Base-by-base conservation (phyloP, 1,140 invertebrate species). In the Adelges cooleyi region DNA sequence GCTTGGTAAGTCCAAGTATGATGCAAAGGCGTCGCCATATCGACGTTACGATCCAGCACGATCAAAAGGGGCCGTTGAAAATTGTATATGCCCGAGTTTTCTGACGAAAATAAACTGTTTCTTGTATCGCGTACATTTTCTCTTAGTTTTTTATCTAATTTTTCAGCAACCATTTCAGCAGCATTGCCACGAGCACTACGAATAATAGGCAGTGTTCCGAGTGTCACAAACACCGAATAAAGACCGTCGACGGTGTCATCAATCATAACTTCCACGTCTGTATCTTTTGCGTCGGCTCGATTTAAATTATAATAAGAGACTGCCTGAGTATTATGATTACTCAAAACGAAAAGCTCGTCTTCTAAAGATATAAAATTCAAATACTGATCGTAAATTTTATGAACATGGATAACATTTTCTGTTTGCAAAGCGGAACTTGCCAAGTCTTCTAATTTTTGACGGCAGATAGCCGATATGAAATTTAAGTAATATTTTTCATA, bases 1-100 rank as follows among this genome's bases (percentile, higher is more conserved):
- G 96, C 95, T 77, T 98, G 94, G 76, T 99, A 99, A 1, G 95
- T 99, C 97, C 97, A 99, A 3, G 96, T 97, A 76, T 99, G 97
- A 82, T 98, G 94, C 66, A 99, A 77, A 38, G 93, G 93, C 17
- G 95, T 98, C 1, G 95, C 92, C 81, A 99, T 86, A 77, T 99
- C 96, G 66, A 98, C 81, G 77, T 91, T 95, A 66, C 97, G 80
- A 76, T 99, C 97, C 48, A 98, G 79, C 67, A 99, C 78, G 54
- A 99, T 87, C 11, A 99, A 76, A 65, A 98, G 77, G 3, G 95
- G 95, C 65, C 95, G 79, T 70, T 95, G 92, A 75, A 96, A 95
- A 76, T 90, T 95, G 70, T 65, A 67, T 17, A 53, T 15, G 20
- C 56, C 49, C 22, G 49, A 51, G 27, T 52, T 80, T 74, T 95